Evolutionary conservation across 2,797 vertebrate species (phyloP).

Genomic region (Phataginus tricuspis): DNA sequence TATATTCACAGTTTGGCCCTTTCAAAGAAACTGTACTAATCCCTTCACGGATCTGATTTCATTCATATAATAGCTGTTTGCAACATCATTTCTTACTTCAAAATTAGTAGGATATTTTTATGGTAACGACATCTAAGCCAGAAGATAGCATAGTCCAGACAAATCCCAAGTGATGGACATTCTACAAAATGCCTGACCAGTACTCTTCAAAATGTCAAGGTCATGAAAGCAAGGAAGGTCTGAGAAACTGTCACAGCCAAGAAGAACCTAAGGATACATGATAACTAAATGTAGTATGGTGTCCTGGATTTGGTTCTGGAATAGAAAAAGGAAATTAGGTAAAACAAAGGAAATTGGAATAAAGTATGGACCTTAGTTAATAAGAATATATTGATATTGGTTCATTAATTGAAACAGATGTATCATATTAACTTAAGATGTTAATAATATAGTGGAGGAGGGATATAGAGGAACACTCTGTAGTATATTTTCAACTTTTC

Average conservation of each 20-base stretch:
- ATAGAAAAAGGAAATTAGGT: not conserved
- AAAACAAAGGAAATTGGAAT: not conserved
- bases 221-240: not conserved
- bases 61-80: not conserved
- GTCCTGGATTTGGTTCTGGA: not conserved
- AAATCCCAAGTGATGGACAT: not conserved
- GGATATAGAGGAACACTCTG: not conserved
- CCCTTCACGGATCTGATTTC: not conserved
- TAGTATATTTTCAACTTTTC: not conserved
- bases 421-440: not conserved
- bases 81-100: slow-evolving; percentile 3
- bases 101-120: slow-evolving; percentile 4
- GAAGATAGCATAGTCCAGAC: not conserved
- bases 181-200: not conserved
- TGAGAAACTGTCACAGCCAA: slow-evolving; percentile 4
- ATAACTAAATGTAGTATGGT: not conserved
- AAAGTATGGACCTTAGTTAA: not conserved
- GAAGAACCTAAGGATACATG: not conserved
- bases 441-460: not conserved
- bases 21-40: not conserved
- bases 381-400: not conserved
- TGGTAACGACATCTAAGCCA: not conserved
- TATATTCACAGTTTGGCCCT: not conserved
- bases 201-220: not conserved
- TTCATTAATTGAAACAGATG: slow-evolving; percentile 3